Evolutionary conservation across 2,797 vertebrate genomes (phyloP), one percentile per base, ranked within the genome.

Genomic region (Channallabes apus): DNA sequence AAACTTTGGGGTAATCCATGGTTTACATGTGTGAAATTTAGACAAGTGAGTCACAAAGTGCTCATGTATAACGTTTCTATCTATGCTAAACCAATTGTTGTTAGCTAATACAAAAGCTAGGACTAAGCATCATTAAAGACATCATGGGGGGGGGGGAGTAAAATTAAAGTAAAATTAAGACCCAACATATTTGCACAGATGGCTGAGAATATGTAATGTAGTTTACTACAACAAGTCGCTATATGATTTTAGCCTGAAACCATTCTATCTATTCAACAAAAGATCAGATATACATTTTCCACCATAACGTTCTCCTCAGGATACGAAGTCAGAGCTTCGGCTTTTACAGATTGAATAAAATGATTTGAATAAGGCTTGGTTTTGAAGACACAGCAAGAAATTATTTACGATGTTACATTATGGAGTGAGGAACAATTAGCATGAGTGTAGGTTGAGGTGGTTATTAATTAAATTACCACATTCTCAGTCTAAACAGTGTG

Each of bases 391-490:
- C 3, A 20, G 17, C 2, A 7, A 58, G 27, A 32, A 58, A 29
- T 6, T 12, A 76, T 29, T 76, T 29, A 32, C 6, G 18, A 35
- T 58, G 56, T 15, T 77, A 24, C 20, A 59, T 24, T 59, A 29
- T 59, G 56, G 29, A 14, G 18, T 8, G 29, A 14, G 1, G 38
- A 86, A 77, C n/a, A 27, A 27, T 61, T 77, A 81, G 81, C 71
- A 77, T 77, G 77, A 54, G 81, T 11, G 84, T 85, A 72, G 78
- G 88, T 51, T 15, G 64, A 51, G 8, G 62, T 27, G 77, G 71
- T 81, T 82, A 79, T 73, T 67, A 58, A 82, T 86, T 84, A 86
- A 82, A 22, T 29, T 84, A 54, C 71, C 64, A 51, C 69, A 81
- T 54, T 73, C 69, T 85, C 46, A 6, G 62, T 38, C n/a, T 54